These are phyloP conservation scores for Cephus runcator DNA, from an alignment of 2,888 invertebrate genomes.

Conservation along the genomic window DNA sequence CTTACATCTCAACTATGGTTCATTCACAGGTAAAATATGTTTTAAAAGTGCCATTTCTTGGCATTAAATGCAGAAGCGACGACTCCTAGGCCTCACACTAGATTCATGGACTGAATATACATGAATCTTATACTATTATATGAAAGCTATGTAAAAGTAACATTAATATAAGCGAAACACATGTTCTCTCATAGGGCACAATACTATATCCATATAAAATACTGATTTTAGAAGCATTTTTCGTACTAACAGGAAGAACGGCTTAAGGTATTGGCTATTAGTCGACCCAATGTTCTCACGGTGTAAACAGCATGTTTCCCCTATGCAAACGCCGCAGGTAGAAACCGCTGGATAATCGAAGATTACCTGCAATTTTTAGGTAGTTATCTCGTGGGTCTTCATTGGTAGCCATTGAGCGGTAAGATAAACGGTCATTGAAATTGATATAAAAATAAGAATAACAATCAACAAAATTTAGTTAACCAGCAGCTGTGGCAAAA, in stretches of 20 bases:
- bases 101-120: not conserved
- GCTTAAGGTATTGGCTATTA: not conserved
- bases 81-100: not conserved
- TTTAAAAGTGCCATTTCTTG: not conserved
- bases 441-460: not conserved
- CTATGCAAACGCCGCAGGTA: not conserved
- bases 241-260: not conserved
- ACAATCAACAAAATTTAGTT: not conserved
- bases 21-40: not conserved
- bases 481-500: not conserved
- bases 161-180: not conserved
- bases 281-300: constrained; percentile 4
- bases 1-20: not conserved
- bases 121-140: not conserved
- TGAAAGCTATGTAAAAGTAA: not conserved
- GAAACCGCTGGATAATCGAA: constrained; percentile 4
- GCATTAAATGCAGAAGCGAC: not conserved
- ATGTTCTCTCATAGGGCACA: not conserved
- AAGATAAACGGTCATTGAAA: not conserved
- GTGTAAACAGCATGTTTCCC: constrained; percentile 4
- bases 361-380: constrained; percentile 2
- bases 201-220: not conserved
- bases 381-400: not conserved
- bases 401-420: not conserved
- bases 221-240: not conserved